Evolutionary conservation across 2,888 invertebrate species (phyloP).

Genomic region (Phaonia tiefii): DNA sequence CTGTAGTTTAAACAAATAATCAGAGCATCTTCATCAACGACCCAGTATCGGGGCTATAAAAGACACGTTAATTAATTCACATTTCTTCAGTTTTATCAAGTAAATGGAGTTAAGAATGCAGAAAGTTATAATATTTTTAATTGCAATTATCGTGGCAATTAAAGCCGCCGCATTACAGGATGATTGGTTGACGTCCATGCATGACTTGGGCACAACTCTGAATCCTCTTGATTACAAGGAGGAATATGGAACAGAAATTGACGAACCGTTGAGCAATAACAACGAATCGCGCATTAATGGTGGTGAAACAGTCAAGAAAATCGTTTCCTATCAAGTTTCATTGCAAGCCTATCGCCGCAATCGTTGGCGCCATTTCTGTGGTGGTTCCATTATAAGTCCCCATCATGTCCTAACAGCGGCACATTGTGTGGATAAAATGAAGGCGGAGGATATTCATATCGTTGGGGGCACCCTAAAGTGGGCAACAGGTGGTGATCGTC

Average conservation of each 20-base stretch:
- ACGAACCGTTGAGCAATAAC: neutral
- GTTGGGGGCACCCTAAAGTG: conserved; percentile 74
- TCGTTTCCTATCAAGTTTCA: conserved; percentile 79
- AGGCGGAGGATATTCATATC: conserved; percentile 70
- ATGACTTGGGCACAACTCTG: neutral
- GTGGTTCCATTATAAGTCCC: conserved; percentile 77
- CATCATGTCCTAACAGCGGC: conserved; percentile 78
- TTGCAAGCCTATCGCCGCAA: conserved; percentile 72
- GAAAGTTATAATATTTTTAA: neutral
- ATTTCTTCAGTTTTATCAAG: neutral
- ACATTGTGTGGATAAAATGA: conserved; percentile 75
- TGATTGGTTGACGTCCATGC: neutral
- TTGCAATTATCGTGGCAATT: neutral
- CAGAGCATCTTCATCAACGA: neutral
- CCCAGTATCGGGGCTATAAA: neutral
- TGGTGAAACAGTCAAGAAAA: conserved; percentile 70
- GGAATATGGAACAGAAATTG: neutral
- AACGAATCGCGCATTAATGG: conserved; percentile 74
- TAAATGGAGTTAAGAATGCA: neutral
- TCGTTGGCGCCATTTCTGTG: conserved; percentile 78
- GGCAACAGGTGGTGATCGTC: conserved; percentile 74
- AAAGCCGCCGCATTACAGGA: neutral
- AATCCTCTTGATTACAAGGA: neutral
- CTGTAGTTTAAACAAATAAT: neutral
- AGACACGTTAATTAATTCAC: neutral